Base-by-base conservation (phyloP, 2,888 invertebrate genomes). In the Leptopilina drosophilae region DNA sequence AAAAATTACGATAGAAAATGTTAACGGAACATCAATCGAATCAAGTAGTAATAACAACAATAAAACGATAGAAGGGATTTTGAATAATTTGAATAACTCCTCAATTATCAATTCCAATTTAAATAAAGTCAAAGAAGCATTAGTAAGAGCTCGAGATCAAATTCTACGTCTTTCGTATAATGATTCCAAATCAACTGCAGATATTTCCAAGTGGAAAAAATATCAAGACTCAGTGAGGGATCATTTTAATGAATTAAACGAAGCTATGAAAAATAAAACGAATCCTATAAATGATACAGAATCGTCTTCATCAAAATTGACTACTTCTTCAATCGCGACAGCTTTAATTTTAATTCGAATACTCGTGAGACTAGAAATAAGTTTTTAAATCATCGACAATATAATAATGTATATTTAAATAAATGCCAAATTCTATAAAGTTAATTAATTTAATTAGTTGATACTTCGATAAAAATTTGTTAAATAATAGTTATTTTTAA, bases 281-380 rank as follows among this genome's bases (percentile, higher is more conserved):
- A 15, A 69, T 49, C 20, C 46, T n/a, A n/a, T 14, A 49, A 49
- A 12, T 14, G 11, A 49, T 53, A 12, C 20, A 26, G 14, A 20
- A 69, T 69, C 69, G 3, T 69, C 69, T 20, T 49, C 53, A 15
- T 49, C 49, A 53, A 69, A 26, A 20, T 69, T 8, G 69, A 53
- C 26, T 1, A 1, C 20, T 9, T 9, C 6, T 12, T 26, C 1
- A 20, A 53, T 53, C 11, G 26, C 12, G 69, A 20, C 49, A 69
- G 14, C 14, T 11, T 53, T 12, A 6, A 15, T 67, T 20, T 67
- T 40, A 42, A 40, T n/a, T 66, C n/a, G 15, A 66, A 40, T 8
- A 15, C 20, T 62, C 12, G 12, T 49, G 49, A 49, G 49, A 12
- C 49, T 49, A 59, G 14, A 59, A 59, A 59, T 59, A 59, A 59